Percentiles rank a stretch among this genome's conserved stretches.
phyloP scores from a whole-genome alignment of 2,888 invertebrate species.

The Pseudococcus viburni region DNA sequence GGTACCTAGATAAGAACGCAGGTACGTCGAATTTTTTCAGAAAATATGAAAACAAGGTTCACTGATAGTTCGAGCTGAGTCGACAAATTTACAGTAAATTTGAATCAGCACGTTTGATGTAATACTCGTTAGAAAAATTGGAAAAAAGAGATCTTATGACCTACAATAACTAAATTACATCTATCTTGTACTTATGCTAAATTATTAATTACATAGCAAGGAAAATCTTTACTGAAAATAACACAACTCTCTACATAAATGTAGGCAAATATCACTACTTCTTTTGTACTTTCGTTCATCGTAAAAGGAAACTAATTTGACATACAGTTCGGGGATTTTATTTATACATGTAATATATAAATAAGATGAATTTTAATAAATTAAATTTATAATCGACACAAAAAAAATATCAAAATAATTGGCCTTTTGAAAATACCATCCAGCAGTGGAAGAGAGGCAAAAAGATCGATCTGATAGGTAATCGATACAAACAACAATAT shows the following conservation, averaged over 20 bases:
- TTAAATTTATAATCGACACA: neutral
- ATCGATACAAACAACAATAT: too few species aligned
- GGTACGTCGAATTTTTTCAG: too few species aligned
- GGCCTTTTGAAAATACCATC: neutral
- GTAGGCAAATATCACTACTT: slow-evolving; percentile 23
- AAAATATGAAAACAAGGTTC: too few species aligned
- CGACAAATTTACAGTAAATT: too few species aligned
- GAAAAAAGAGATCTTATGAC: too few species aligned
- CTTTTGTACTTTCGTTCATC: slow-evolving; percentile 41
- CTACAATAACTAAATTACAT: too few species aligned
- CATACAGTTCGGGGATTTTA: slow-evolving; percentile 5
- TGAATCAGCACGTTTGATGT: too few species aligned
- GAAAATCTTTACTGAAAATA: neutral
- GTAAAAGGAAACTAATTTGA: slow-evolving; percentile 23
- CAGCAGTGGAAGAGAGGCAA: too few species aligned
- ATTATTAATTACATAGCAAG: neutral
- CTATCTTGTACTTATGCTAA: neutral
- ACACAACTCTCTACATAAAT: neutral
- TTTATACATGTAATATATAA: neutral
- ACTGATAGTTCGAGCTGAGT: too few species aligned
- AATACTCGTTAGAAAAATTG: too few species aligned
- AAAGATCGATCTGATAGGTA: too few species aligned
- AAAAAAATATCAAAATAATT: neutral
- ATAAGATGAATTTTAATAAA: neutral
- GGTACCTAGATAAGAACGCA: neutral